Percentiles rank a stretch among this genome's conserved stretches.
Conservation (phyloP, 1,140 invertebrate species). For the Cryptotermes secundus region DNA sequence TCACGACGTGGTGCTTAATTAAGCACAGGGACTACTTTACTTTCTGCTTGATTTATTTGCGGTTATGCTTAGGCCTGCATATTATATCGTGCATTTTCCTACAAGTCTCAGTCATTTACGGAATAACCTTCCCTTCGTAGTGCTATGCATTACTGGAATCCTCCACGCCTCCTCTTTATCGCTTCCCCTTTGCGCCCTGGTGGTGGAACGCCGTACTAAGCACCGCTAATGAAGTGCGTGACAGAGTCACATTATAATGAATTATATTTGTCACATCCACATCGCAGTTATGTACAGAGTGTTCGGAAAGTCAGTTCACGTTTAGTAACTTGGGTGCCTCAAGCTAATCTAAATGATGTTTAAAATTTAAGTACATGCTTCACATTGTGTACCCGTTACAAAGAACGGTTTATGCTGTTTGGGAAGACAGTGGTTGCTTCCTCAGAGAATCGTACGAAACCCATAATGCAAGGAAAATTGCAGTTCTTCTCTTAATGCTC, state of each 20-base stretch:
- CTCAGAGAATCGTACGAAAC: too few species aligned
- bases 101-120: too few species aligned
- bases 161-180: not conserved
- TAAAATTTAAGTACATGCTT: too few species aligned
- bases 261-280: constrained; percentile 8
- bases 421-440: too few species aligned
- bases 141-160: not conserved
- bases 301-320: not conserved
- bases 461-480: too few species aligned
- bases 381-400: too few species aligned
- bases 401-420: too few species aligned
- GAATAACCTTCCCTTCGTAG: not conserved
- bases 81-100: not conserved
- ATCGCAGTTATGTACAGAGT: not conserved
- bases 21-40: too few species aligned
- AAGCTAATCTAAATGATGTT: too few species aligned
- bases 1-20: too few species aligned
- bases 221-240: constrained; percentile 14
- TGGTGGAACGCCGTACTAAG: not conserved
- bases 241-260: not conserved
- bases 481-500: too few species aligned
- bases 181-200: not conserved
- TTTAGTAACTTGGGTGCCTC: not conserved
- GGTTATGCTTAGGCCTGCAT: too few species aligned
- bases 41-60: not conserved